Evolutionary conservation across 2,797 vertebrate genomes (phyloP), one percentile per base, ranked within the genome.

Genomic region (Ambastaia sidthimunki): DNA sequence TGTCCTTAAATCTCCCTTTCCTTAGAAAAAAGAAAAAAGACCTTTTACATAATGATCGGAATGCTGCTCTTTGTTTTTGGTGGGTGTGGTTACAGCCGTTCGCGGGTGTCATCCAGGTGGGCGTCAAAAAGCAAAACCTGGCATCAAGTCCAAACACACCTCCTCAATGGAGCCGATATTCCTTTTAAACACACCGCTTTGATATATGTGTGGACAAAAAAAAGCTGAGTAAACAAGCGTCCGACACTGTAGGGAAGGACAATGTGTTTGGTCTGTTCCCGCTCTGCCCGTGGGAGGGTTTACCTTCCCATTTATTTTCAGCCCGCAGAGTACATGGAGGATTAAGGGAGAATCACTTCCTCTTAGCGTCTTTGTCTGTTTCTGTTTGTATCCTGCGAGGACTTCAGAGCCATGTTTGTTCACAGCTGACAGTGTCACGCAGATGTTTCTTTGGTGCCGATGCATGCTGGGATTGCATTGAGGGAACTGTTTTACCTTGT

Each of bases 91-190:
- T 62, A 28, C 6, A 70, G 25, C 34, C 21, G 66, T 80, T 77
- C 71, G 54, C 50, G 77, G 79, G 88, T 88, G 86, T 76, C 85
- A 89, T 90, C 89, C 92, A 94, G 93, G 92, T 93, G 92, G 90
- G 82, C 62, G 84, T 88, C 87, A 90, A 93, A 28, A 92, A 93
- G 92, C 90, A 85, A 88, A 41, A 73, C 70, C 78, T 76, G 67
- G 81, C 80, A 65, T 86, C 88, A 92, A 90, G 92, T 92, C 90
- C 81, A 87, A 87, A 86, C 81, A 80, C 80, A 83, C 86, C 82
- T 84, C 82, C 83, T 85, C 88, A 71, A 80, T 93, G 72, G 69
- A 47, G 66, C 54, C 71, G 91, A 92, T 92, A 90, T 92, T 88
- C 81, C 82, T 84, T 85, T 93, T 91, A 87, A 90, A 74, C 87